These are phyloP conservation scores for Orthonevra nobilis DNA, from an alignment of 2,888 invertebrate species.

Conservation along the genomic window DNA sequence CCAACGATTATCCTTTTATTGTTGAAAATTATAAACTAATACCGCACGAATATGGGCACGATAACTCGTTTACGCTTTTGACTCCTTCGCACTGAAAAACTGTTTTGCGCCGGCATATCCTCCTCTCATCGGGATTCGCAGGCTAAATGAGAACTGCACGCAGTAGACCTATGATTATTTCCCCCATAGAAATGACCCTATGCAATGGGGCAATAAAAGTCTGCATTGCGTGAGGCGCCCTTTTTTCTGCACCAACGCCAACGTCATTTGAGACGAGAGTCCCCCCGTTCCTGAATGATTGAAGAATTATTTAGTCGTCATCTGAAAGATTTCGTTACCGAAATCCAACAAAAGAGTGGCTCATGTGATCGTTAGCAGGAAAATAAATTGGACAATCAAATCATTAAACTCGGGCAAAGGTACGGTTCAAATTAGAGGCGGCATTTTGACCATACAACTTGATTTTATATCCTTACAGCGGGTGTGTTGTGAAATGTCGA, in stretches of 20 bases:
- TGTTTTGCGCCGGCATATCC: constrained; percentile 8
- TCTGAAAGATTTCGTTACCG: constrained; percentile 58
- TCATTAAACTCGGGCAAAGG: constrained; percentile 73
- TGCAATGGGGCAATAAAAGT: constrained; percentile 60
- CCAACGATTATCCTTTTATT: constrained; percentile 71
- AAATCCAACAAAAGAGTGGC: constrained; percentile 49
- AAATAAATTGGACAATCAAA: constrained; percentile 78
- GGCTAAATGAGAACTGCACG: constrained; percentile 36
- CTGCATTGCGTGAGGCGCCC: constrained; percentile 69
- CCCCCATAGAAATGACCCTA: constrained; percentile 41
- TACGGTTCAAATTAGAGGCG: constrained; percentile 63
- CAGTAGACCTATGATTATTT: constrained; percentile 67
- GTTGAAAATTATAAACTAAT: constrained; percentile 71
- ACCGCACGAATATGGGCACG: constrained; percentile 67
- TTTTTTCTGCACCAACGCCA: constrained; percentile 43
- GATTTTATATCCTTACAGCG: constrained; percentile 39
- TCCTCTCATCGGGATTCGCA: constrained; percentile 7
- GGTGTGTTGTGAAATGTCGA: constrained; percentile 46
- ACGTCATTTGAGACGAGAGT: constrained; percentile 60
- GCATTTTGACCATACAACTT: constrained; percentile 46
- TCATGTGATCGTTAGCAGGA: constrained; percentile 75
- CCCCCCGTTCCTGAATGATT: constrained; percentile 28
- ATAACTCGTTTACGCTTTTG: constrained; percentile 53
- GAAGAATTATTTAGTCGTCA: constrained; percentile 59
- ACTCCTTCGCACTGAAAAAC: constrained; percentile 4